A percentile compares a stretch with the other conserved stretches of the same genome.
These are phyloP conservation scores for Thalpophila matura DNA, from an alignment of 2,888 invertebrate species.

Conservation along the genomic window DNA sequence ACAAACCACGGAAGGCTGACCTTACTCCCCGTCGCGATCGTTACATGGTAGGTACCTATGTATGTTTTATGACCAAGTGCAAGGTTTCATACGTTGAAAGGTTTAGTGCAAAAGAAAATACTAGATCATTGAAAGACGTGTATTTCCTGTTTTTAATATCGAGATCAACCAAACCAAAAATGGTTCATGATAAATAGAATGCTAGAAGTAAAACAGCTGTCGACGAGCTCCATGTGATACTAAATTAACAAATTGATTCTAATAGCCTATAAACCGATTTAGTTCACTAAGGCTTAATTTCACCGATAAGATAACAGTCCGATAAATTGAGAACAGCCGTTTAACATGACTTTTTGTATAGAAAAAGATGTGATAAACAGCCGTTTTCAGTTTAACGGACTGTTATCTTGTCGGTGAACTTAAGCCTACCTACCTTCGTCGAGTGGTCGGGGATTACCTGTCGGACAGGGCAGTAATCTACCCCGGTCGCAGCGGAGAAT, in stretches of 20 bases:
- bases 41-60: too few relatives aligned
- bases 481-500: too few relatives aligned
- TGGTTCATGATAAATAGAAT: neutral
- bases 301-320: too few relatives aligned
- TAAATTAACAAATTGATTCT: slow-evolving; percentile 33
- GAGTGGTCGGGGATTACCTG: too few relatives aligned
- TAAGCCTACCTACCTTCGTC: too few relatives aligned
- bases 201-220: neutral
- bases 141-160: neutral
- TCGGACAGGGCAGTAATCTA: too few relatives aligned
- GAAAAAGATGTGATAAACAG: too few relatives aligned
- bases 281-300: slow-evolving; percentile 39
- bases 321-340: too few relatives aligned
- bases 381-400: too few relatives aligned
- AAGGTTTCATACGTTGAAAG: slow-evolving; percentile 29
- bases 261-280: slow-evolving; percentile 60
- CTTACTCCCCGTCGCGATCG: slow-evolving; percentile 66
- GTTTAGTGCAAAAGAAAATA: slow-evolving; percentile 8
- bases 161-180: neutral
- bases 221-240: neutral
- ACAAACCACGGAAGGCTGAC: slow-evolving; percentile 76
- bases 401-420: too few relatives aligned
- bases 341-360: too few relatives aligned
- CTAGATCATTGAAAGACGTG: neutral
- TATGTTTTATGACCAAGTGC: slow-evolving; percentile 28